Conservation (phyloP, 1,140 invertebrate genomes). For the Apis dorsata region DNA sequence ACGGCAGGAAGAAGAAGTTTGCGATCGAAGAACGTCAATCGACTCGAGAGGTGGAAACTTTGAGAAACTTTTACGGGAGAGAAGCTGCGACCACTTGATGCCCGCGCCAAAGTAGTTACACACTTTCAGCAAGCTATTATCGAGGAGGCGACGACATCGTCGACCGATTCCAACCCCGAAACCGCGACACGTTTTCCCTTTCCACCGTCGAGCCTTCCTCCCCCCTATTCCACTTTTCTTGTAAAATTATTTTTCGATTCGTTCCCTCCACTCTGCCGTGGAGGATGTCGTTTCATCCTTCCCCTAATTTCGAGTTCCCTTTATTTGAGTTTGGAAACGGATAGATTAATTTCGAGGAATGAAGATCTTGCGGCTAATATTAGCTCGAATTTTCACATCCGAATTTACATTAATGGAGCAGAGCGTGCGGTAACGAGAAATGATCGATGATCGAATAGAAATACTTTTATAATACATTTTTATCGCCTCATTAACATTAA, state of each 20-base stretch:
- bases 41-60: conserved; percentile 38
- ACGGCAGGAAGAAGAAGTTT: conserved; percentile 35
- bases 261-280: background rate
- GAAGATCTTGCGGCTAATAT: background rate
- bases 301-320: background rate
- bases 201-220: background rate
- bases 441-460: no score
- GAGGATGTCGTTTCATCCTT: background rate
- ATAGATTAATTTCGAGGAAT: background rate
- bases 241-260: conserved; percentile 12
- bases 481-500: no score
- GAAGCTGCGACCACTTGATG: conserved; percentile 39
- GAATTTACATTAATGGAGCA: background rate
- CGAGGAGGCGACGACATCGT: conserved; percentile 29
- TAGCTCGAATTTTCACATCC: background rate
- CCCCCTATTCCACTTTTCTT: background rate
- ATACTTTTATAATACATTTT: no score
- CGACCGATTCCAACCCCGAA: conserved; percentile 22
- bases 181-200: conserved; percentile 27
- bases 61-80: conserved; percentile 19
- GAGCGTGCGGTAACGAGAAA: background rate
- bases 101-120: conserved; percentile 56
- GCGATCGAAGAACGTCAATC: conserved; percentile 44
- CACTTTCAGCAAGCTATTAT: conserved; percentile 57
- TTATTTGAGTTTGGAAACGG: background rate